phyloP scores from a whole-genome alignment of 2,113 vertebrate species.

The Salvelinus namaycush region DNA sequence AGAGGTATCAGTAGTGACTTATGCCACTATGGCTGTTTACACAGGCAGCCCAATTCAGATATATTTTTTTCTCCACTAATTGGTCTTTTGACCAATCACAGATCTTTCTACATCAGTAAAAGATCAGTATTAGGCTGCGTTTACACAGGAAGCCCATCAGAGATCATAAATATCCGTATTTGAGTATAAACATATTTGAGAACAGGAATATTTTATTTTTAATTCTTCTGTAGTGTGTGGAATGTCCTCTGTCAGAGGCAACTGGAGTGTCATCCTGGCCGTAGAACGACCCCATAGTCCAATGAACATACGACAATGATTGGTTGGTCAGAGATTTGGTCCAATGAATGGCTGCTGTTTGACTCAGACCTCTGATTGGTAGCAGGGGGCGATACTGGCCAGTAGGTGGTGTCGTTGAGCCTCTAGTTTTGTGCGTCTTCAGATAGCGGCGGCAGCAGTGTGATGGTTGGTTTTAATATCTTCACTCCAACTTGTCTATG shows the following conservation, averaged over 20 bases:
- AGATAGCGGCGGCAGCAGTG: conserved; percentile 7
- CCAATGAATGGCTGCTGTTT: neutral
- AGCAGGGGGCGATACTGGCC: neutral
- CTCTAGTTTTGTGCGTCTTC: conserved; percentile 7
- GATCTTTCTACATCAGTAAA: too few relatives aligned
- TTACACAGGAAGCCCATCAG: neutral
- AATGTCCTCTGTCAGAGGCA: conserved; percentile 7
- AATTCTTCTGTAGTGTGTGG: conserved; percentile 22
- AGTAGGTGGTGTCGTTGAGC: conserved; percentile 13
- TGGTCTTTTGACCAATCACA: too few relatives aligned
- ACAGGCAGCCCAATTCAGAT: too few relatives aligned
- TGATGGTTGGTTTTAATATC: conserved; percentile 41
- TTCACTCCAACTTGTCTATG: conserved; percentile 57
- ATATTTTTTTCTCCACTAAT: too few relatives aligned
- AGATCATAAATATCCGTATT: neutral
- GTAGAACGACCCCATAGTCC: conserved; percentile 1
- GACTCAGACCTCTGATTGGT: neutral
- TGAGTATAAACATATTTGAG: conserved; percentile 2
- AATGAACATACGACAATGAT: conserved; percentile 7
- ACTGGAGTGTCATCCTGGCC: conserved; percentile 11
- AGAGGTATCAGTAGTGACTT: conserved; percentile 1
- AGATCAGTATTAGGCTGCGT: too few relatives aligned
- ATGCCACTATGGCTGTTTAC: neutral
- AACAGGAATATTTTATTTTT: conserved; percentile 7
- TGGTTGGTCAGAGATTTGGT: conserved; percentile 4